Conservation (phyloP, 2,888 invertebrate genomes). For the Prenolepis imparis region DNA sequence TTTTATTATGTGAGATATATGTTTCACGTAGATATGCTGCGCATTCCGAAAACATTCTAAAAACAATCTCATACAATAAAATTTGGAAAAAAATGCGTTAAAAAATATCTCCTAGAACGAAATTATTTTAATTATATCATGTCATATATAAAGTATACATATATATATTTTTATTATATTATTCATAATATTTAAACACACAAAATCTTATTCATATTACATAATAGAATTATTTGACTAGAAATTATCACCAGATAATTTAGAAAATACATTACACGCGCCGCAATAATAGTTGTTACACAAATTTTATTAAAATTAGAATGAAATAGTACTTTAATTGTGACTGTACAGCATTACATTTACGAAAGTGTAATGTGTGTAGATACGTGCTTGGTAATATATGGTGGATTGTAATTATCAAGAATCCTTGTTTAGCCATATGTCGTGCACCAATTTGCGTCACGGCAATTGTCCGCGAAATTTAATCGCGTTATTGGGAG, state of each 20-base stretch:
- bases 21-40: constrained; percentile 19
- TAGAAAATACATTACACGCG: not conserved
- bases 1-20: constrained; percentile 2
- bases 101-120: not conserved
- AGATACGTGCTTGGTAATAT: constrained; percentile 28
- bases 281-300: constrained; percentile 26
- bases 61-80: not conserved
- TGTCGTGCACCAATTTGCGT: constrained; percentile 48
- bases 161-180: not conserved
- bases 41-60: not conserved
- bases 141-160: not conserved
- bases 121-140: not conserved
- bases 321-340: constrained; percentile 31
- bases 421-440: constrained; percentile 48
- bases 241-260: constrained; percentile 10
- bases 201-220: not conserved
- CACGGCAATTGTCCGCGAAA: constrained; percentile 59
- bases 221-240: constrained; percentile 5
- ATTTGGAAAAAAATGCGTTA: not conserved
- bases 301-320: constrained; percentile 35
- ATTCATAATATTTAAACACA: not conserved
- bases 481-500: constrained; percentile 62
- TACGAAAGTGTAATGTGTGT: constrained; percentile 13
- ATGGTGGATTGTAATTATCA: constrained; percentile 34
- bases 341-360: constrained; percentile 21